phyloP scores from a whole-genome alignment of 2,113 vertebrate species.

The Rhineura floridana region DNA sequence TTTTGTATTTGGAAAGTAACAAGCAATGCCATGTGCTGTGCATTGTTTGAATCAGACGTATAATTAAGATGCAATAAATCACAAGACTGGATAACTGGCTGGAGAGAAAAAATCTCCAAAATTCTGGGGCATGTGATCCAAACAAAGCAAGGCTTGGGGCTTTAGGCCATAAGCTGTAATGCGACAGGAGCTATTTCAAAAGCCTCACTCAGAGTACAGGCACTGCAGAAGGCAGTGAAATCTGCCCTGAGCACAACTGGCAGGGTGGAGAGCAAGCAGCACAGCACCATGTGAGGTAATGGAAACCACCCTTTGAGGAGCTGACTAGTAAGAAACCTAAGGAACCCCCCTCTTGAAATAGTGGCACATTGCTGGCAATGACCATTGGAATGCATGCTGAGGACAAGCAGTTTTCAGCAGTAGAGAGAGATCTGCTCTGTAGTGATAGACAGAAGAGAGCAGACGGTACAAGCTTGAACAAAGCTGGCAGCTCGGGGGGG shows the following conservation, averaged over 20 bases:
- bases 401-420: not conserved
- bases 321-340: not conserved
- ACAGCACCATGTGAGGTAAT: not conserved
- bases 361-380: not conserved
- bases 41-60: not conserved
- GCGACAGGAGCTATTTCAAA: not conserved
- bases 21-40: not conserved
- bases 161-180: not conserved
- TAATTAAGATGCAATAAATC: not conserved
- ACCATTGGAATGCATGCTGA: not conserved
- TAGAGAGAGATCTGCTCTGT: not conserved
- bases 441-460: constrained; percentile 1
- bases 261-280: not conserved
- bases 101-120: not conserved
- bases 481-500: not conserved
- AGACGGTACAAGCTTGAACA: not conserved
- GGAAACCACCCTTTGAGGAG: not conserved
- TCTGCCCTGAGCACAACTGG: not conserved
- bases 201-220: not conserved
- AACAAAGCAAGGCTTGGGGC: not conserved
- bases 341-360: not conserved
- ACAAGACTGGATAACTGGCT: not conserved
- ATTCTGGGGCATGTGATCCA: too few species aligned
- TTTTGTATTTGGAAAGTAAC: too few species aligned
- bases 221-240: not conserved